Base-by-base conservation (phyloP, 92 coral and sea anemone genomes). In the Muricea muricata region DNA sequence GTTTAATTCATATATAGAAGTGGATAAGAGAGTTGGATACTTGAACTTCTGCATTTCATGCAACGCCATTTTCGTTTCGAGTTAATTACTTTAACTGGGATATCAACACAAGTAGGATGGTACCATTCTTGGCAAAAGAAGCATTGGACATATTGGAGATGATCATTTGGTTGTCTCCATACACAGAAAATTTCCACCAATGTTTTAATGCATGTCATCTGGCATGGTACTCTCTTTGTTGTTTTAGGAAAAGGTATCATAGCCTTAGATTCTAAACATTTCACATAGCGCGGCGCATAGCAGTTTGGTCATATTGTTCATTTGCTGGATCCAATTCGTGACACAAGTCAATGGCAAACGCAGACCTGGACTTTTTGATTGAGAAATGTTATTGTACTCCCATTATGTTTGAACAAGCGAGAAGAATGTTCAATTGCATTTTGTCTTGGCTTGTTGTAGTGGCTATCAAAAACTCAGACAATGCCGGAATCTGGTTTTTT, bases 301-400 rank as follows among this genome's bases (percentile, higher is more conserved):
- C 32, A 11, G 65, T 40, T 30, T 87, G 91, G 31, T 87, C 60
- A 79, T 90, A 83, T 37, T 63, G 87, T 56, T 61, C 61, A 52
- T 78, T 77, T 2, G 21, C 70, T 35, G 91, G 91, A 77, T 83
- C 85, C 18, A 81, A 21, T 30, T 91, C 91, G 77, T 86, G 78
- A 47, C 93, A 86, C 58, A 90, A 55, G 23, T 82, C 81, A 6
- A 91, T 87, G 24, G 93, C 93, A 90, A 86, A 90, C 2, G 91
- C 88, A 41, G 84, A 37, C 60, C 75, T 88, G 88, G 7, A 84
- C 88, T 58, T 77, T 88, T 45, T 78, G 85, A 46, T 78, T 88
- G 31, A 28, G 13, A 41, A 88, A 83, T 35, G 87, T 82, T 13
- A 82, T 33, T 13, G 68, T 47, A 6, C 55, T 31, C 7, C 73